Conservation (phyloP, 1,140 invertebrate genomes). For the Lepidurus packardi region DNA sequence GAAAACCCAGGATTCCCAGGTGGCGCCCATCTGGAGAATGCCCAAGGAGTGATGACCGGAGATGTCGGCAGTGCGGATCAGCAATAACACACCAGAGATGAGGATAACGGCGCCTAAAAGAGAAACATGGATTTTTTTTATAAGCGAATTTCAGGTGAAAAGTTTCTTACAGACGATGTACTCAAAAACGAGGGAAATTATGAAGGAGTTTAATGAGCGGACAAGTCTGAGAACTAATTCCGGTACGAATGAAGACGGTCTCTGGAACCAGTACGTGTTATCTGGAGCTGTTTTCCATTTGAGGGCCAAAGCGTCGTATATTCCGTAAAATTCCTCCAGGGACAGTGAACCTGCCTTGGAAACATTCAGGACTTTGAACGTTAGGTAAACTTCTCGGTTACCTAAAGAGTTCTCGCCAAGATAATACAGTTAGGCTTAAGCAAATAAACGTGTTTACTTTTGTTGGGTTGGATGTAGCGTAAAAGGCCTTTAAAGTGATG, state of each 20-base stretch:
- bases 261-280: conserved; percentile 59
- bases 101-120: conserved; percentile 59
- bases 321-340: conserved; percentile 66
- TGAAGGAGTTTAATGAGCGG: conserved; percentile 55
- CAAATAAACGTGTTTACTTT: conserved; percentile 50
- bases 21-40: conserved; percentile 53
- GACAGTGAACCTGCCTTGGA: conserved; percentile 59
- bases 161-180: conserved; percentile 60
- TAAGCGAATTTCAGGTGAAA: no score
- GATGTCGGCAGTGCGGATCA: conserved; percentile 49
- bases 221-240: conserved; percentile 58
- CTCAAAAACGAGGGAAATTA: conserved; percentile 66
- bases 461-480: conserved; percentile 67
- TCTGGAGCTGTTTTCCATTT: conserved; percentile 57
- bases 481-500: conserved; percentile 75
- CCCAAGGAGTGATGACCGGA: conserved; percentile 48
- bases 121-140: no score
- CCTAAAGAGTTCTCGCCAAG: conserved; percentile 47
- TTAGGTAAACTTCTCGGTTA: conserved; percentile 67
- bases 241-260: conserved; percentile 43
- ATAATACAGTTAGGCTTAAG: conserved; percentile 24
- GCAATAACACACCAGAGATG: conserved; percentile 62
- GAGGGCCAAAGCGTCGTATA: conserved; percentile 68
- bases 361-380: conserved; percentile 71
- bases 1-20: conserved; percentile 69